Evolutionary conservation across 2,797 vertebrate species (phyloP).

Genomic region (Brachyrhaphis roseni): DNA sequence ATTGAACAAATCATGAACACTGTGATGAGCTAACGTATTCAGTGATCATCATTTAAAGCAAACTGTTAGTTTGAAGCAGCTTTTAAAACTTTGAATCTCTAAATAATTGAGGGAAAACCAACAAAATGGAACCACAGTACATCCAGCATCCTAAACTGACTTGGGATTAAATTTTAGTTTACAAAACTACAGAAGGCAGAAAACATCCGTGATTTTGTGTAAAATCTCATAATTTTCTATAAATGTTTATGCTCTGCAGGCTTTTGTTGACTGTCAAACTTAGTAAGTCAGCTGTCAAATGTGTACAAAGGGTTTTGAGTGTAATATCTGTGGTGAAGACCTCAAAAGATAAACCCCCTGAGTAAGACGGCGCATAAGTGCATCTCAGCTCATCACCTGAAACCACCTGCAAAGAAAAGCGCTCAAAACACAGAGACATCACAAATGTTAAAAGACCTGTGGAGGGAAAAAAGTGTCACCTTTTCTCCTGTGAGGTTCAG

Average conservation of each 20-base stretch:
- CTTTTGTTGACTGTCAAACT: neutral
- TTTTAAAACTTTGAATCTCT: neutral
- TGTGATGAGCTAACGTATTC: neutral
- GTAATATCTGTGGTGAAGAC: neutral
- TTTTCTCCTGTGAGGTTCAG: neutral
- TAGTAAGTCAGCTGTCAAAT: neutral
- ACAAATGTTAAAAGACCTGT: neutral
- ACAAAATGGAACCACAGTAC: neutral
- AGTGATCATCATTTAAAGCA: neutral
- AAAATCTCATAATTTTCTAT: neutral
- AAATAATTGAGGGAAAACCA: neutral
- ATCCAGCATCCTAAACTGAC: neutral
- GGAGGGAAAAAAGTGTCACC: neutral
- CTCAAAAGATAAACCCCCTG: neutral
- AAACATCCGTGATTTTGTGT: neutral
- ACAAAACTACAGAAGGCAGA: neutral
- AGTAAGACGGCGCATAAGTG: neutral
- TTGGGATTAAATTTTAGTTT: neutral
- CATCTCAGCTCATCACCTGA: neutral
- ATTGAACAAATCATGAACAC: neutral
- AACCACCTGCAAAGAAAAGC: slow-evolving; percentile 3
- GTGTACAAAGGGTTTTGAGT: neutral
- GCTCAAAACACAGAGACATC: neutral
- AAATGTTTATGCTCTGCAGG: neutral
- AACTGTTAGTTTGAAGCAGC: neutral